Evolutionary conservation across 2,113 vertebrate species (phyloP).

Genomic region (Apodemus sylvaticus): DNA sequence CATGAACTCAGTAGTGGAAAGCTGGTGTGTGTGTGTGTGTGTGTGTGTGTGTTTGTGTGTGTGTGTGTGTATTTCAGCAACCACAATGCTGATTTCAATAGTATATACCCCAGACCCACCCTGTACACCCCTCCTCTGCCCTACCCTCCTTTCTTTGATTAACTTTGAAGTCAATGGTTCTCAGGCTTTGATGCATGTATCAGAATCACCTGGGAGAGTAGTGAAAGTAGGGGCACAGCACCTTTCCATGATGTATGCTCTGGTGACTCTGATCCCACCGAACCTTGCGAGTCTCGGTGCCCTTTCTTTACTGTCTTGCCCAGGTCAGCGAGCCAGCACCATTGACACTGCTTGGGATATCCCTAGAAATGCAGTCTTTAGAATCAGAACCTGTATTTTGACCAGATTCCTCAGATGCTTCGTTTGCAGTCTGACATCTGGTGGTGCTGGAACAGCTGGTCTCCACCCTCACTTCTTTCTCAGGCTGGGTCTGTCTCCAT

Average conservation of each 20-base stretch:
- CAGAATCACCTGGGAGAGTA: not conserved
- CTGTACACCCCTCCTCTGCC: no score
- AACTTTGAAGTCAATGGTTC: not conserved
- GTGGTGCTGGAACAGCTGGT: accelerated
- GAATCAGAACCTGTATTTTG: not conserved
- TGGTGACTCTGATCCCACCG: not conserved
- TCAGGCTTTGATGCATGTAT: not conserved
- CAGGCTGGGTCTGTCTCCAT: not conserved
- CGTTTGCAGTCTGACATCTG: not conserved
- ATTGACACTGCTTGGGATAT: not conserved
- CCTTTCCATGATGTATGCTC: not conserved
- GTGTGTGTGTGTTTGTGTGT: not conserved
- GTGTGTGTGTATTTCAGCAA: not conserved
- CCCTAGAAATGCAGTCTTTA: not conserved
- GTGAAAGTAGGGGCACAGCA: not conserved
- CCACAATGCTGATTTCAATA: not conserved
- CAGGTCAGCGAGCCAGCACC: not conserved
- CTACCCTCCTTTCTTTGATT: not conserved
- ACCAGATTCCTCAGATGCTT: not conserved
- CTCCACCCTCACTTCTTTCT: not conserved
- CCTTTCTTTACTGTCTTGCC: not conserved
- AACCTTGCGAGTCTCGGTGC: not conserved
- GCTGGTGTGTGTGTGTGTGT: not conserved
- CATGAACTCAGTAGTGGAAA: not conserved
- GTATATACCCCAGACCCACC: no score